Evolutionary conservation across 2,797 vertebrate genomes (phyloP), one percentile per base, ranked within the genome.

Genomic region (Urophycis tenuis): DNA sequence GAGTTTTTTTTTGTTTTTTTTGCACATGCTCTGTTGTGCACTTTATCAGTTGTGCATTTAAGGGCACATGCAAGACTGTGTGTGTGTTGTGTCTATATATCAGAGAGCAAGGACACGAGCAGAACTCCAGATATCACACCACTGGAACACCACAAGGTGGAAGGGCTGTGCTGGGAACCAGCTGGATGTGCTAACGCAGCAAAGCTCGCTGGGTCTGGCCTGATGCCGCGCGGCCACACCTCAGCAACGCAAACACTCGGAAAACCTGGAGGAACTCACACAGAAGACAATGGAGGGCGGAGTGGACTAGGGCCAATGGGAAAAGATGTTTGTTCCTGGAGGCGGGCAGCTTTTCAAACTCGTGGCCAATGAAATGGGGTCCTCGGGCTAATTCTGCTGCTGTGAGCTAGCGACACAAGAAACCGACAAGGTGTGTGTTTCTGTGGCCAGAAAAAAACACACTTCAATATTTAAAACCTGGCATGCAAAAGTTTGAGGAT

Each of bases 61-160:
- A 79, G 83, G 92, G 89, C 92, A 88, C 90, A 90, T 87, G 88
- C 85, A 92, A 92, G 88, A 92, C 45, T 82, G 78, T 80, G 41
- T 77, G 33, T 81, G 70, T 73, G 60, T 64, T 33, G 86, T 76
- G 30, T 30, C 80, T 88, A 64, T 72, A 75, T 64, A 84, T 75
- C 74, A 84, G 53, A 86, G 85, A 88, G 85, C 81, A 90, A 90
- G 88, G 88, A 87, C 87, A 89, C 85, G 84, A 74, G 74, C 86
- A 81, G 81, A 85, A 83, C 85, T 79, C 80, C 73, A 84, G 82
- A 81, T 83, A 85, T 82, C 80, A 85, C 79, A 80, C 87, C 84
- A 78, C 78, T 82, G 6, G 3, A 80, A 81, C 81, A 81, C 81
- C 80, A 87, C 79, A 45, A 80, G 84, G 78, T 64, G 74, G 49